phyloP scores from a whole-genome alignment of 2,888 invertebrate species.

The Orthosia gracilis region DNA sequence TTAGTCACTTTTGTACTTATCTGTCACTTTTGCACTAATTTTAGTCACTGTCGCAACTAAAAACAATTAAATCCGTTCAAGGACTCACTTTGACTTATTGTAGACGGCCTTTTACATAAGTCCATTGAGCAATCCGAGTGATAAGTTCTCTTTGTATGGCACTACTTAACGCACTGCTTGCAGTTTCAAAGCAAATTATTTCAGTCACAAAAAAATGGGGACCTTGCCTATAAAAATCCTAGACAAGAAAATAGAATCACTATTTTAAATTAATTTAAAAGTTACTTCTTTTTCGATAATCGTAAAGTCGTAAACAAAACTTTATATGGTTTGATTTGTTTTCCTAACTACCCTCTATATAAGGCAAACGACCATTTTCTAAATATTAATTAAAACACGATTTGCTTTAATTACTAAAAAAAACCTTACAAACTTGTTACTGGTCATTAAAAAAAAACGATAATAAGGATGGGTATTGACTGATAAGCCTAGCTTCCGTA shows the following conservation, averaged over 20 bases:
- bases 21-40: background rate
- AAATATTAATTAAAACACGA: constrained; percentile 12
- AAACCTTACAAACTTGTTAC: background rate
- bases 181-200: constrained; percentile 26
- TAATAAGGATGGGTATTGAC: constrained; percentile 18
- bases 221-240: constrained; percentile 1
- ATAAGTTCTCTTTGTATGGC: constrained; percentile 5
- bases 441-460: background rate
- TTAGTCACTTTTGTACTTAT: background rate
- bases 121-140: constrained; percentile 16
- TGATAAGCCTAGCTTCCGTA: constrained; percentile 54
- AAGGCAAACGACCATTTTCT: background rate
- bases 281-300: constrained; percentile 5
- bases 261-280: constrained; percentile 1
- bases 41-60: background rate
- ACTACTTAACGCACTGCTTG: constrained; percentile 16
- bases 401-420: background rate
- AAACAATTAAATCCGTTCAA: constrained; percentile 22
- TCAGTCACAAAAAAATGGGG: constrained; percentile 29
- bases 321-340: constrained; percentile 10
- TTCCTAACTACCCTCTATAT: background rate
- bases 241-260: constrained; percentile 18
- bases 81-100: constrained; percentile 13
- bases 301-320: constrained; percentile 4
- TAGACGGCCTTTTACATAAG: constrained; percentile 28